Evolutionary conservation across 1,140 invertebrate species (phyloP).

Genomic region (Diuraphis noxia): DNA sequence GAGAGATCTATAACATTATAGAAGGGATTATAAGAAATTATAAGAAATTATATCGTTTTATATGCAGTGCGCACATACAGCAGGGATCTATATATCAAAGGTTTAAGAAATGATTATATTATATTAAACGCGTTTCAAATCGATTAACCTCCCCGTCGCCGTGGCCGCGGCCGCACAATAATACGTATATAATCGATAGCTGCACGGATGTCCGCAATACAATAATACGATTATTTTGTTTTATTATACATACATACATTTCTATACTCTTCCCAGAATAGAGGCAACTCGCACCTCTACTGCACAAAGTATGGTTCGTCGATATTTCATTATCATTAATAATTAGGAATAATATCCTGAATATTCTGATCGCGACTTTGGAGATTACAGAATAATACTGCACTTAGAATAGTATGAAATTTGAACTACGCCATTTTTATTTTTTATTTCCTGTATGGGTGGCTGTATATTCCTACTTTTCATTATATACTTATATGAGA

Average conservation of each 20-base stretch:
- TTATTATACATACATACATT: neutral
- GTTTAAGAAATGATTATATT: neutral
- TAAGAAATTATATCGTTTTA: neutral
- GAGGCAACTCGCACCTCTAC: neutral
- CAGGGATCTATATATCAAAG: neutral
- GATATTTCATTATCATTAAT: neutral
- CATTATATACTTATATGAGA: neutral
- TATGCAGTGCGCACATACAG: neutral
- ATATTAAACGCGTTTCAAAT: neutral
- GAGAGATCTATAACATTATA: neutral
- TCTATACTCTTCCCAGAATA: neutral
- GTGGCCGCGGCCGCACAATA: neutral
- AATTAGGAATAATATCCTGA: neutral
- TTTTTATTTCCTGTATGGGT: slow-evolving; percentile 29
- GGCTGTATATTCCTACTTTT: neutral
- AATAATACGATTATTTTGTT: neutral
- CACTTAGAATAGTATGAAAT: neutral
- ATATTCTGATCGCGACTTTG: neutral
- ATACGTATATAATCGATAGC: neutral
- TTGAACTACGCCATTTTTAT: neutral
- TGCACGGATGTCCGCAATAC: neutral
- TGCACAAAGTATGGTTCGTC: neutral
- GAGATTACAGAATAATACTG: neutral
- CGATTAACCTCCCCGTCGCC: neutral
- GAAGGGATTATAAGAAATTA: too few species aligned